phyloP scores from a whole-genome alignment of 2,113 vertebrate species.

The Capricornis sumatraensis region DNA sequence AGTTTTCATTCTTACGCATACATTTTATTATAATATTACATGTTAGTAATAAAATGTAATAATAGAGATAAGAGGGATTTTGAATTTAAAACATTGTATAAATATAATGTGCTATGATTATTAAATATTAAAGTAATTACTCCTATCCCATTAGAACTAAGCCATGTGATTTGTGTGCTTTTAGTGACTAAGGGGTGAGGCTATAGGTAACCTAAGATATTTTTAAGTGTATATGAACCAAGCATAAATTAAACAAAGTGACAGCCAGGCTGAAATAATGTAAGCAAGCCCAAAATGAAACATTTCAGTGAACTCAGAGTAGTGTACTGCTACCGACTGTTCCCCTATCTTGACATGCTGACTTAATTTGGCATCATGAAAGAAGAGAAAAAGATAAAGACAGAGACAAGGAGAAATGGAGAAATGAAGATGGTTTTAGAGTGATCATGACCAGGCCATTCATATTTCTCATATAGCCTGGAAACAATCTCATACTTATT shows the following conservation, averaged over 20 bases:
- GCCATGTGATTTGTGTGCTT: slow-evolving; percentile 29
- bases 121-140: slow-evolving; percentile 51
- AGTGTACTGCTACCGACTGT: not conserved
- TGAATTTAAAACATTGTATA: slow-evolving; percentile 34
- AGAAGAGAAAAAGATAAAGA: not conserved
- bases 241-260: slow-evolving; percentile 52
- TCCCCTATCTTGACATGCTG: not conserved
- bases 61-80: slow-evolving; percentile 49
- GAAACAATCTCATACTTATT: slow-evolving; percentile 62
- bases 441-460: slow-evolving; percentile 23
- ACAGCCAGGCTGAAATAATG: slow-evolving; percentile 23
- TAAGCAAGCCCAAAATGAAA: slow-evolving; percentile 40
- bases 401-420: not conserved
- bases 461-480: slow-evolving; percentile 61
- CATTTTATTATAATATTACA: not conserved
- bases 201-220: slow-evolving; percentile 48
- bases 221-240: slow-evolving; percentile 32
- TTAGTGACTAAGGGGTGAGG: not conserved
- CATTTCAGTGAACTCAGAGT: slow-evolving; percentile 19
- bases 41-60: slow-evolving; percentile 26
- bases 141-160: slow-evolving; percentile 24
- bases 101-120: slow-evolving; percentile 31
- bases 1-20: not conserved
- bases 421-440: slow-evolving; percentile 12
- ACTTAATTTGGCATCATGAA: slow-evolving; percentile 13